These are phyloP conservation scores for Tanypteryx hageni DNA, from an alignment of 2,888 invertebrate genomes.

Conservation along the genomic window DNA sequence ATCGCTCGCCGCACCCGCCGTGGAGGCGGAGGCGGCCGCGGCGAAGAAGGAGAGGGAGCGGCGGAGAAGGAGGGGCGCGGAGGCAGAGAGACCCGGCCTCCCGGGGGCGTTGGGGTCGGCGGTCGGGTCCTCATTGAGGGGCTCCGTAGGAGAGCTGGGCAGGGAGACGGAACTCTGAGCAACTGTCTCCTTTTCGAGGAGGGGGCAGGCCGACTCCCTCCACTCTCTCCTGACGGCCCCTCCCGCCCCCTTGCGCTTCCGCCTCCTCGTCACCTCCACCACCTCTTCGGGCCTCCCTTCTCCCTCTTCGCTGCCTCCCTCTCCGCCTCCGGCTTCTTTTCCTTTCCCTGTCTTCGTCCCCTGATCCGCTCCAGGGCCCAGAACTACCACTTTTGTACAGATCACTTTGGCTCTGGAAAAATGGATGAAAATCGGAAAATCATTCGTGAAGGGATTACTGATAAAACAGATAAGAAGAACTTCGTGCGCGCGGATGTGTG, in stretches of 20 bases:
- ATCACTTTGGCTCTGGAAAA: slow-evolving; percentile 20
- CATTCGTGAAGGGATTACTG: too few species aligned
- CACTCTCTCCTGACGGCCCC: slow-evolving; percentile 70
- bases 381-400: slow-evolving; percentile 21
- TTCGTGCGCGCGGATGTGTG: too few species aligned
- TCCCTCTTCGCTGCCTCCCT: neutral
- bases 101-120: slow-evolving; percentile 71
- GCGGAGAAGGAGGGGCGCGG: slow-evolving; percentile 45
- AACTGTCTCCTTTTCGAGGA: slow-evolving; percentile 42
- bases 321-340: neutral
- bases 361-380: neutral
- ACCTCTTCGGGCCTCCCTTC: slow-evolving; percentile 69
- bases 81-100: slow-evolving; percentile 70
- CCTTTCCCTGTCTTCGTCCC: neutral
- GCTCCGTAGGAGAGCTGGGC: slow-evolving; percentile 70
- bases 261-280: slow-evolving; percentile 70
- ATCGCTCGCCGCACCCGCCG: neutral
- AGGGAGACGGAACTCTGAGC: slow-evolving; percentile 62
- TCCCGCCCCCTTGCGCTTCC: slow-evolving; percentile 73
- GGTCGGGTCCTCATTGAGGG: slow-evolving; percentile 71
- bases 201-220: slow-evolving; percentile 57
- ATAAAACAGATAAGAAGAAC: too few species aligned
- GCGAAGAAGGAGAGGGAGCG: slow-evolving; percentile 63
- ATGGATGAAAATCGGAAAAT: too few species aligned
- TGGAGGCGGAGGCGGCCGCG: slow-evolving; percentile 65